Evolutionary conservation across 2,113 vertebrate species (phyloP).

Genomic region (Anolis sagrei): DNA sequence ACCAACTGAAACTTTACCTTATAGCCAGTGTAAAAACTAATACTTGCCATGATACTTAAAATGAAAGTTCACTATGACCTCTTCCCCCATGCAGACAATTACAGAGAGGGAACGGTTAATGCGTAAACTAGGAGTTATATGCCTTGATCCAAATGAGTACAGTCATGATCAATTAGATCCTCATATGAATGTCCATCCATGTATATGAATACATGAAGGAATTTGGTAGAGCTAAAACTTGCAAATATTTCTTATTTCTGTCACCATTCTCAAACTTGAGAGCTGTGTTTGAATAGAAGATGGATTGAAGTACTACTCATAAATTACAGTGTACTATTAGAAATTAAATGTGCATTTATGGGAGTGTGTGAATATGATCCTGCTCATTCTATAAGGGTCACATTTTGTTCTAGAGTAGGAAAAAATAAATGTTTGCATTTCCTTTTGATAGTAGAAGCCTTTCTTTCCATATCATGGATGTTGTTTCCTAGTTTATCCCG

Average conservation of each 20-base stretch:
- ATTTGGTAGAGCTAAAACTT: neutral
- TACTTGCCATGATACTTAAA: neutral
- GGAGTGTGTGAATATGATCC: no score
- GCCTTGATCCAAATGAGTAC: neutral
- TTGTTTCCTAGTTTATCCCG: neutral
- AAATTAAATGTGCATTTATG: neutral
- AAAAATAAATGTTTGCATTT: slow-evolving; percentile 44
- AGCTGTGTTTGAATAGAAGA: slow-evolving; percentile 48
- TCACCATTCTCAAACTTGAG: slow-evolving; percentile 15
- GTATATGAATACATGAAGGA: neutral
- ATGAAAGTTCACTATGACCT: neutral
- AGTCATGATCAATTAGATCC: neutral
- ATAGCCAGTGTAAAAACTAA: neutral
- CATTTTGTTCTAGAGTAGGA: slow-evolving; percentile 5
- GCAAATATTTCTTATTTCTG: neutral
- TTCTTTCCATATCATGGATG: slow-evolving; percentile 38
- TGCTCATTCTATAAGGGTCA: slow-evolving; percentile 52
- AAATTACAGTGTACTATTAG: no score
- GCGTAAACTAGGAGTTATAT: neutral
- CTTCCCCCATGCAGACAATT: neutral
- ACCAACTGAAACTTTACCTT: neutral
- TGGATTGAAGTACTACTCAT: slow-evolving; percentile 54
- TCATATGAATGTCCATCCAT: neutral
- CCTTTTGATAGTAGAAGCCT: slow-evolving; percentile 41
- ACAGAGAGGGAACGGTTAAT: neutral